Base-by-base conservation (phyloP, 2,797 vertebrate species). In the Schizopygopsis pylzovi region DNA sequence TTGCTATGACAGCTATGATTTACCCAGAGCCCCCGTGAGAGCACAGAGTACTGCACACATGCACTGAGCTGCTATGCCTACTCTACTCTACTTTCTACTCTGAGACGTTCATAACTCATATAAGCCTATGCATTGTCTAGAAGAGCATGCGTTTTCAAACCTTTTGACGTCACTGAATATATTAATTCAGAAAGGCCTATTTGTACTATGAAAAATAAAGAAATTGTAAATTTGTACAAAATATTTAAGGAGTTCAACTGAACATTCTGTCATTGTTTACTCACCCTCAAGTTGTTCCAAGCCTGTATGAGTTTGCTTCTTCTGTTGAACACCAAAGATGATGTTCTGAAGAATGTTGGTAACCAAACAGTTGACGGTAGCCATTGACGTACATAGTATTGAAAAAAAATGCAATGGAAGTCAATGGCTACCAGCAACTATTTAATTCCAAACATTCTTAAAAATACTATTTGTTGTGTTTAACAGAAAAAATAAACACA, bases 1-100 rank as follows among this genome's bases (percentile, higher is more conserved):
- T 90, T 91, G 90, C 90, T 85, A 90, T 89, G 90, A 90, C 89
- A 89, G 84, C 89, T 83, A 65, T 67, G 75, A 89, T 86, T 89
- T 86, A 90, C 41, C 28, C 63, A 47, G n/a, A 70, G 76, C 61
- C 79, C 79, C 79, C 47, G 61, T 37, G 37, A 86, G 79, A 78
- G 52, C 6, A 1, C n/a, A 22, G 59, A 76, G 52, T n/a, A 63
- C 37, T 25, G 22, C 77, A 83, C 80, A 71, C 54, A 52, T 86
- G 89, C 80, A 65, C 77, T 5, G 45, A 41, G 82, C 87, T 90
- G 83, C 87, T 87, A 90, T 89, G 86, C 84, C 25, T 81, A 85
- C 86, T 73, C n/a, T 81, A 41, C 78, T 28, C 68, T 70, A 61
- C 80, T 88, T 87, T 88, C 78, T 81, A 75, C 77, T 85, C 78